Evolutionary conservation across 2,113 vertebrate species (phyloP), one percentile per base, ranked within the genome.

Genomic region (Enhydra lutris): DNA sequence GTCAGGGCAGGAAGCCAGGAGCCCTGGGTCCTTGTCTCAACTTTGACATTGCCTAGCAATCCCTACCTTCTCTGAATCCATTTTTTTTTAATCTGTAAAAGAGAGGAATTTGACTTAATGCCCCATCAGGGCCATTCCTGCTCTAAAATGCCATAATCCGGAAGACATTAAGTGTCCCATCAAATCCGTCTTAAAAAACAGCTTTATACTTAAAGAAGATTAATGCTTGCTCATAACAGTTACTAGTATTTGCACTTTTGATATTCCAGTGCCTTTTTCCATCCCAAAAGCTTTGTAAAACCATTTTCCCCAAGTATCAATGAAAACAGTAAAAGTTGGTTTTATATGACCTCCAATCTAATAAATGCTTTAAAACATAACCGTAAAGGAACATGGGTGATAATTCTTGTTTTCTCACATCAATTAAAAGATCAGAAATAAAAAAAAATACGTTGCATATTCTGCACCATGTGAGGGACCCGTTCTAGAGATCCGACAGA

Each of bases 171-270:
- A 90, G 65, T 82, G 10, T 36, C 81, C 85, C 45, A n/a, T 1
- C 10, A 71, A 92, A 45, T 89, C n/a, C 4, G 31, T 95, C 73
- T 83, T 69, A 80, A 87, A 97, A 79, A 91, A 71, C 26, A 80
- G 31, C 36, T 84, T 67, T 7, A 39, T 59, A 78, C 55, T 59
- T 76, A 65, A 83, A 76, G 36, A 36, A 57, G 69, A 76, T 83
- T 20, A 76, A 85, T 39, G 7, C 31, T 82, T 34, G 14, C 31
- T 89, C 24, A 4, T 45, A 71, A 87, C 11, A 23, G 24, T 14
- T 85, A 57, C 17, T 36, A n/a, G 31, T 69, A 61, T 29, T 52
- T 93, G 26, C 23, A 59, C 42, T 96, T 94, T 52, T 10, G 29
- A 52, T 76, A 73, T 94, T 86, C 67, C 42, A 73, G 3, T 59